These are phyloP conservation scores for Enteromius afrohamiltoni DNA, from an alignment of 2,797 vertebrate species.

Conservation along the genomic window DNA sequence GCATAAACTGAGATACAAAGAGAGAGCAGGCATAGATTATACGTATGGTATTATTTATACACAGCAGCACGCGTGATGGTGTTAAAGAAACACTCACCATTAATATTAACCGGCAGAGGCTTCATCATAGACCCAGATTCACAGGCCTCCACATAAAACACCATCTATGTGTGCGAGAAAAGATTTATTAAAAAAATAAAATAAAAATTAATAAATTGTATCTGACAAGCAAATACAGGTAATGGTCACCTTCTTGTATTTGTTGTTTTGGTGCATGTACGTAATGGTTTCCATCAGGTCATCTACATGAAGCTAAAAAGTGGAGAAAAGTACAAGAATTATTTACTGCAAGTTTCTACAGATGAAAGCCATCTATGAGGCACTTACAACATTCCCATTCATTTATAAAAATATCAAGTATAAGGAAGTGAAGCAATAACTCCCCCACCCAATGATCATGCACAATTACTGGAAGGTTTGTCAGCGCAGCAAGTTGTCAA, in stretches of 20 bases:
- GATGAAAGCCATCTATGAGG: not conserved
- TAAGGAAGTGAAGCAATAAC: constrained; percentile 8
- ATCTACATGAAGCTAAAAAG: constrained; percentile 81
- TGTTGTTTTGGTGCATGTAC: constrained; percentile 89
- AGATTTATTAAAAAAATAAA: not conserved
- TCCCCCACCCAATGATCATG: not conserved
- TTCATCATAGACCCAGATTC: constrained; percentile 99
- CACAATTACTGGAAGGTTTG: not conserved
- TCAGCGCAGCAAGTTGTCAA: not conserved
- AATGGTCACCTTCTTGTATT: constrained; percentile 86
- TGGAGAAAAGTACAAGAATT: constrained; percentile 46
- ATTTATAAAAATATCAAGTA: not conserved
- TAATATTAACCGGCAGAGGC: constrained; percentile 82
- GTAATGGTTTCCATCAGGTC: constrained; percentile 86
- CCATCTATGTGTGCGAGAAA: constrained; percentile 81
- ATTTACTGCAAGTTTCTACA: not conserved
- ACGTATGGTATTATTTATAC: not conserved
- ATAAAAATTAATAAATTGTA: not conserved
- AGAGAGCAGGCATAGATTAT: not conserved
- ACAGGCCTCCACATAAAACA: constrained; percentile 87
- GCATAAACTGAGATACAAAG: constrained; percentile 84
- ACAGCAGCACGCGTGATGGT: not conserved
- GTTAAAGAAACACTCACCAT: constrained; percentile 79
- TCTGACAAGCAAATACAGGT: not conserved
- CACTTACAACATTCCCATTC: not conserved